Evolutionary conservation across 1,140 invertebrate species (phyloP).

Genomic region (Sminthurinus signatus): DNA sequence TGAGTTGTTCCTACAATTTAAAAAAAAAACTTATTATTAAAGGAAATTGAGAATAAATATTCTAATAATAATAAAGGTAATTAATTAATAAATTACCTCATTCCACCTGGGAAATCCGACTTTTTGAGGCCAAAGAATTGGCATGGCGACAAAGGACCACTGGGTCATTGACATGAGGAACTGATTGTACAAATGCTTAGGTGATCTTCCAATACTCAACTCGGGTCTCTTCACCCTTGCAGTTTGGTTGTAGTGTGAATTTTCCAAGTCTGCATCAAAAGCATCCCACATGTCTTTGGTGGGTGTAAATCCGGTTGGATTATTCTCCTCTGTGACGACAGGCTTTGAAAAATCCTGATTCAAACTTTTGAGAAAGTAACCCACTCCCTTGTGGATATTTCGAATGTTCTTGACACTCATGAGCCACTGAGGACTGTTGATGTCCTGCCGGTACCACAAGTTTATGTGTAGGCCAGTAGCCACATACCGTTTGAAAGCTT

Average conservation of each 20-base stretch:
- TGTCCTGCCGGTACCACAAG: constrained; percentile 11
- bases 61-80: too few relatives aligned
- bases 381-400: constrained; percentile 9
- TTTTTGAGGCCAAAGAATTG: constrained; percentile 44
- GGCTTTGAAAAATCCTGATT: neutral
- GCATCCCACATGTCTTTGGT: neutral
- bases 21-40: too few relatives aligned
- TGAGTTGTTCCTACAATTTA: constrained; percentile 44
- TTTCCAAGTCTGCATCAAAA: neutral
- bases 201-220: neutral
- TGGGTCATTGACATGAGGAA: constrained; percentile 47
- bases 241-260: neutral
- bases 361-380: neutral
- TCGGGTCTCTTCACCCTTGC: neutral
- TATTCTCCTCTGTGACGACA: neutral
- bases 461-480: constrained; percentile 13
- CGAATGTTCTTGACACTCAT: constrained; percentile 8
- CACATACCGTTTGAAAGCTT: constrained; percentile 13
- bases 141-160: constrained; percentile 46
- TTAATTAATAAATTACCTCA: too few relatives aligned
- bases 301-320: neutral
- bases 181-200: constrained; percentile 37
- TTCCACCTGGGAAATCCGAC: constrained; percentile 42
- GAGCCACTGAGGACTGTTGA: neutral
- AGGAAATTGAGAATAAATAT: too few relatives aligned